phyloP scores from a whole-genome alignment of 2,113 vertebrate genomes.

The Dolichotis patagonum region DNA sequence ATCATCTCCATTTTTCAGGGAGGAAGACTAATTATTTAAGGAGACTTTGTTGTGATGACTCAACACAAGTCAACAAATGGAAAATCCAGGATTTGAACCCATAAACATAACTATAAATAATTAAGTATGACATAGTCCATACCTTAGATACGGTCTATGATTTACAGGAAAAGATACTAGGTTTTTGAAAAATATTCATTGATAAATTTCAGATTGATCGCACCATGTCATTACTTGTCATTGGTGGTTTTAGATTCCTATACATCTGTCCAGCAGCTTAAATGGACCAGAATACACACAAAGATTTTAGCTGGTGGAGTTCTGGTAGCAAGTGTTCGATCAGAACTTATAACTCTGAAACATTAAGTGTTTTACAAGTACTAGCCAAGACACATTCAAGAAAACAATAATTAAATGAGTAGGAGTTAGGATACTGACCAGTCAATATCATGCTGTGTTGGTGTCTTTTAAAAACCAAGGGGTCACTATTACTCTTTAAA shows the following conservation, averaged over 20 bases:
- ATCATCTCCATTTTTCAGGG: not conserved
- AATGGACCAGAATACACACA: not conserved
- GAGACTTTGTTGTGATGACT: not conserved
- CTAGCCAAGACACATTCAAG: not conserved
- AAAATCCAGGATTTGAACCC: not conserved
- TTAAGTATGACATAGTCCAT: not conserved
- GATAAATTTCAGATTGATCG: slow-evolving; percentile 27
- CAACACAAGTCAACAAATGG: not conserved
- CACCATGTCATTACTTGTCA: not conserved
- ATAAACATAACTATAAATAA: not conserved
- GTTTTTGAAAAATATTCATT: not conserved
- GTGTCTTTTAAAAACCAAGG: not conserved
- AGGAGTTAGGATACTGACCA: not conserved
- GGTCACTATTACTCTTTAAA: not conserved
- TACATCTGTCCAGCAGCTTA: not conserved
- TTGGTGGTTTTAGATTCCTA: not conserved
- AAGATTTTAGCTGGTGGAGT: not conserved
- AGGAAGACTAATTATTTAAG: not conserved
- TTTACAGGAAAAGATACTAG: not conserved
- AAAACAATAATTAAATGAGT: not conserved
- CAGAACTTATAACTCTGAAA: not conserved
- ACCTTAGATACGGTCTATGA: not conserved
- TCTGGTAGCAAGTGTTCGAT: not conserved
- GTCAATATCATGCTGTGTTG: not conserved
- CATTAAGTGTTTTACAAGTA: not conserved